Conservation (phyloP, 92 coral and sea anemone species). For the Isaurus tuberculatus region DNA sequence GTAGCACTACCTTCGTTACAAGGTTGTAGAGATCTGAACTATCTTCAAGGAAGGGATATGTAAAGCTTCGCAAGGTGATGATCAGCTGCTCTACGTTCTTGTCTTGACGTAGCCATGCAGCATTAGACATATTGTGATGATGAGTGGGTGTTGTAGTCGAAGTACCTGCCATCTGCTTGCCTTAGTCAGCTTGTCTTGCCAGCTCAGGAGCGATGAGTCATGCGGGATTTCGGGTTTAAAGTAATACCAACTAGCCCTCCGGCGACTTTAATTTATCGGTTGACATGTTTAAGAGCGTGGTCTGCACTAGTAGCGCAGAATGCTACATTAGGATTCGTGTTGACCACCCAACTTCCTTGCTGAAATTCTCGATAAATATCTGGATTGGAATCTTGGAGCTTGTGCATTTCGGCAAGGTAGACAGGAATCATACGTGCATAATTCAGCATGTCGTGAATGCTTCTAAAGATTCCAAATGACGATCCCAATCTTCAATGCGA, state of each 20-base stretch:
- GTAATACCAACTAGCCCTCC: slow-evolving; percentile 45
- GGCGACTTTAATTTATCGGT: slow-evolving; percentile 35
- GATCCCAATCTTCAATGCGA: slow-evolving; percentile 57
- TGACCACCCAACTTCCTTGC: slow-evolving; percentile 61
- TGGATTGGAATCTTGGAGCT: slow-evolving; percentile 54
- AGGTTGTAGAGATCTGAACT: slow-evolving; percentile 57
- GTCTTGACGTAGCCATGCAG: slow-evolving; percentile 55
- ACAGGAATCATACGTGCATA: slow-evolving; percentile 73
- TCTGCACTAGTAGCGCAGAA: slow-evolving; percentile 70
- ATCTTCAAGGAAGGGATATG: slow-evolving; percentile 56
- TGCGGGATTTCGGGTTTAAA: slow-evolving; percentile 35
- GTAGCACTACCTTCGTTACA: slow-evolving; percentile 58
- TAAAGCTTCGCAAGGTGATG: slow-evolving; percentile 18
- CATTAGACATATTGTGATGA: slow-evolving; percentile 55
- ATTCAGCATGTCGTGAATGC: slow-evolving; percentile 60
- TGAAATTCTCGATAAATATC: slow-evolving; percentile 61
- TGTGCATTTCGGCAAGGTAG: slow-evolving; percentile 67
- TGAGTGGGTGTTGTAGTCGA: slow-evolving; percentile 38
- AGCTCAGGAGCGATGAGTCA: slow-evolving; percentile 38
- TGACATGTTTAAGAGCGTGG: slow-evolving; percentile 58
- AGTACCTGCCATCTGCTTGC: slow-evolving; percentile 68
- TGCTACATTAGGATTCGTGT: slow-evolving; percentile 51
- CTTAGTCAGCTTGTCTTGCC: slow-evolving; percentile 43
- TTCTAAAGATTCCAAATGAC: slow-evolving; percentile 51
- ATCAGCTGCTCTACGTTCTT: slow-evolving; percentile 58